These are phyloP conservation scores for Macrochelys suwanniensis DNA, from an alignment of 2,797 vertebrate genomes.

Conservation along the genomic window DNA sequence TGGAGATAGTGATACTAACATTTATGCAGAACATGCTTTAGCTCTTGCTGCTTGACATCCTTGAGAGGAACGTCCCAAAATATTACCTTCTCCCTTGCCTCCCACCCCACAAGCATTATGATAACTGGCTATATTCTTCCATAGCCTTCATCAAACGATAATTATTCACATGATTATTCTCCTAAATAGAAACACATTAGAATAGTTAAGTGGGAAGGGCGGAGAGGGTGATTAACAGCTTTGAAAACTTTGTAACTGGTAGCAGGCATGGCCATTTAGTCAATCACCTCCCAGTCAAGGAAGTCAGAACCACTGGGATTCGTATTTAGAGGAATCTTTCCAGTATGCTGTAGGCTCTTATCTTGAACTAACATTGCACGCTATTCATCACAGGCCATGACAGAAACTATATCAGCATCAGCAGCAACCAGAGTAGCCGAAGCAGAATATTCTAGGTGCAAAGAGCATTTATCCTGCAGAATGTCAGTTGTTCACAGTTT, in stretches of 20 bases:
- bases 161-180: not conserved
- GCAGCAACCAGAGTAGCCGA: constrained; percentile 13
- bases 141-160: not conserved
- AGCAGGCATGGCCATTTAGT: accelerated
- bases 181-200: constrained; percentile 4
- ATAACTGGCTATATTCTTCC: not conserved
- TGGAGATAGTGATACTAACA: not conserved
- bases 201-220: not conserved
- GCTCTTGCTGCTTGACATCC: not conserved
- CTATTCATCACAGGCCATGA: constrained; percentile 16
- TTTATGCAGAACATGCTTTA: not conserved
- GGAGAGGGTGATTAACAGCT: not conserved
- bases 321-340: constrained; percentile 18
- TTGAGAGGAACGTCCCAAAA: not conserved
- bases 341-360: constrained; percentile 33
- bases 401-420: constrained; percentile 1
- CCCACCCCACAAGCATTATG: not conserved
- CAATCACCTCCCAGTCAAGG: not conserved
- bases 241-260: not conserved
- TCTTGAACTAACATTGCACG: constrained; percentile 39
- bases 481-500: not conserved
- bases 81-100: not conserved
- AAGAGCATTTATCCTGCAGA: constrained; percentile 2
- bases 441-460: not conserved
- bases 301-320: constrained; percentile 10